phyloP scores from a whole-genome alignment of 2,113 vertebrate genomes.

The Pongo abelii region DNA sequence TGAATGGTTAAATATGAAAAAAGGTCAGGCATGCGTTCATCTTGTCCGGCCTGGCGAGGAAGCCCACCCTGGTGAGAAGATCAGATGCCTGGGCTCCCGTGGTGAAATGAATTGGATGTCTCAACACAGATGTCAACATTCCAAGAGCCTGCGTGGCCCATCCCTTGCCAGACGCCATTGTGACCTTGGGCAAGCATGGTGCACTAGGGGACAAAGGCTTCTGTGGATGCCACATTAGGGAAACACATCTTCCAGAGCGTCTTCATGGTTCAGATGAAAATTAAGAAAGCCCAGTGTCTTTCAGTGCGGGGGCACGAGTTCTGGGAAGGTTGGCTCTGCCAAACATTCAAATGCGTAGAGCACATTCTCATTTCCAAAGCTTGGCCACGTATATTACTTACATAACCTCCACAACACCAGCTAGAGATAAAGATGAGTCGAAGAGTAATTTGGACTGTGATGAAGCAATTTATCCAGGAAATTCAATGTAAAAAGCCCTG shows the following conservation, averaged over 20 bases:
- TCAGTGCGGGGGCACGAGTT: background rate
- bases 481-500: background rate
- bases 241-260: background rate
- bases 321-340: background rate
- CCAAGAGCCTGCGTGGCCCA: background rate
- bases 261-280: background rate
- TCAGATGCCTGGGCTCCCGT: background rate
- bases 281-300: background rate
- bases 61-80: too few species aligned
- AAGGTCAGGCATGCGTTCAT: too few species aligned
- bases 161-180: background rate
- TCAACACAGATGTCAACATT: background rate
- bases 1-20: background rate
- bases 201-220: background rate
- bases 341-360: background rate
- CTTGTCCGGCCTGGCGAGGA: background rate
- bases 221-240: background rate
- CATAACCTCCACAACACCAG: background rate
- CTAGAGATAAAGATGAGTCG: background rate
- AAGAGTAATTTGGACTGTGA: background rate
- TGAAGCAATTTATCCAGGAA: background rate
- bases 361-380: background rate
- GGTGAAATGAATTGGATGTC: background rate
- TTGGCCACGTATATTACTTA: too few species aligned
- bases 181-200: background rate